These are phyloP conservation scores for Centropyge bicolor DNA, from an alignment of 2,797 vertebrate species.

Conservation along the genomic window DNA sequence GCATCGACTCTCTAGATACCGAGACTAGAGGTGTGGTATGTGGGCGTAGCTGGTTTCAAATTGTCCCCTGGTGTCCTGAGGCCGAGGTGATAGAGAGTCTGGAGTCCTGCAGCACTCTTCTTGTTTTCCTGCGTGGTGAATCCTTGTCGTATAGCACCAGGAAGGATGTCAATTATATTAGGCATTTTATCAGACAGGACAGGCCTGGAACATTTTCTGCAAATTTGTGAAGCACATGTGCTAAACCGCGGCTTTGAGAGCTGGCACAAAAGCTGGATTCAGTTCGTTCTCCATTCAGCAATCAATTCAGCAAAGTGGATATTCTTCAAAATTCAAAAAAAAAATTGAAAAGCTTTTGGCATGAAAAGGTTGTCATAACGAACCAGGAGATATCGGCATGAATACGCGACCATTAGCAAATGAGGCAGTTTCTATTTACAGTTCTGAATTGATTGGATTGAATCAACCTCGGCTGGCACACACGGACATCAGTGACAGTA, in stretches of 20 bases:
- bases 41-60: slow-evolving; percentile 35
- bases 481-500: slow-evolving; percentile 40
- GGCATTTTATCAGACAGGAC: slow-evolving; percentile 57
- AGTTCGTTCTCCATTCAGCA: slow-evolving; percentile 55
- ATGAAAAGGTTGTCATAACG: slow-evolving; percentile 53
- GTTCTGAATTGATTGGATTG: slow-evolving; percentile 56
- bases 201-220: slow-evolving; percentile 53
- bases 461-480: slow-evolving; percentile 46
- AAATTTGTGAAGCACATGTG: slow-evolving; percentile 49
- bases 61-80: slow-evolving; percentile 6
- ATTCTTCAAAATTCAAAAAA: slow-evolving; percentile 57
- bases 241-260: slow-evolving; percentile 55
- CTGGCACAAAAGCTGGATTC: slow-evolving; percentile 64
- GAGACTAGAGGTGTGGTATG: slow-evolving; percentile 23
- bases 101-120: slow-evolving; percentile 23
- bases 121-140: slow-evolving; percentile 36
- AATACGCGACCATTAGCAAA: slow-evolving; percentile 65
- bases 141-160: slow-evolving; percentile 32
- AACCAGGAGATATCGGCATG: slow-evolving; percentile 48
- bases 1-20: not conserved
- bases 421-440: slow-evolving; percentile 59
- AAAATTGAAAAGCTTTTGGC: slow-evolving; percentile 55
- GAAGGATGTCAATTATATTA: slow-evolving; percentile 54
- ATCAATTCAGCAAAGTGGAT: slow-evolving; percentile 66
- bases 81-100: slow-evolving; percentile 1